These are phyloP conservation scores for Platichthys stellatus DNA, from an alignment of 2,113 vertebrate genomes.

Conservation along the genomic window DNA sequence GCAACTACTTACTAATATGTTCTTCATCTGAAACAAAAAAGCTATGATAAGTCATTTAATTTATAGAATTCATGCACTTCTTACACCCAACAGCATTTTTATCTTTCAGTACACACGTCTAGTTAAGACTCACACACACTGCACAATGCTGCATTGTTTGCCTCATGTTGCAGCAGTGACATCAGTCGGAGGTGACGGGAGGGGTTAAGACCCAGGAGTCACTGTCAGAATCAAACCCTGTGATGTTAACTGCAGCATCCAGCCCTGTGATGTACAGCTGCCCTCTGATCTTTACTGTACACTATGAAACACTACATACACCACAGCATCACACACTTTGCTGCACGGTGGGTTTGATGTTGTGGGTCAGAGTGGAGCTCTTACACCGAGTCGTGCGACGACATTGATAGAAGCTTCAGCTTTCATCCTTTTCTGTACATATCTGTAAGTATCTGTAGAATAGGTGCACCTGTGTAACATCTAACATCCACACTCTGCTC, in stretches of 20 bases:
- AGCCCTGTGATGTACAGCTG: conserved; percentile 58
- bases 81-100: too few relatives aligned
- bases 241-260: conserved; percentile 38
- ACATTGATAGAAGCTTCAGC: conserved; percentile 36
- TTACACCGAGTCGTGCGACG: background rate
- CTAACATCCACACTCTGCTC: background rate
- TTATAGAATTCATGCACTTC: too few relatives aligned
- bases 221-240: conserved; percentile 21
- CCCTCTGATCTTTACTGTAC: conserved; percentile 46
- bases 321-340: conserved; percentile 34
- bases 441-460: background rate
- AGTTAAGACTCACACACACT: background rate
- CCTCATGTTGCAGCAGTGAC: background rate
- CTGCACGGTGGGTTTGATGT: background rate
- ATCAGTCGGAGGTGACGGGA: conserved; percentile 3
- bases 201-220: conserved; percentile 7
- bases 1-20: too few relatives aligned
- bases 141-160: conserved; percentile 19
- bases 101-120: background rate
- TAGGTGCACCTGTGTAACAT: background rate
- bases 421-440: conserved; percentile 8
- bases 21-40: too few relatives aligned
- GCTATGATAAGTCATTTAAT: too few relatives aligned
- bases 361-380: conserved; percentile 23
- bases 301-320: conserved; percentile 20